Evolutionary conservation across 2,888 invertebrate species (phyloP).

Genomic region (Cantharis rustica): DNA sequence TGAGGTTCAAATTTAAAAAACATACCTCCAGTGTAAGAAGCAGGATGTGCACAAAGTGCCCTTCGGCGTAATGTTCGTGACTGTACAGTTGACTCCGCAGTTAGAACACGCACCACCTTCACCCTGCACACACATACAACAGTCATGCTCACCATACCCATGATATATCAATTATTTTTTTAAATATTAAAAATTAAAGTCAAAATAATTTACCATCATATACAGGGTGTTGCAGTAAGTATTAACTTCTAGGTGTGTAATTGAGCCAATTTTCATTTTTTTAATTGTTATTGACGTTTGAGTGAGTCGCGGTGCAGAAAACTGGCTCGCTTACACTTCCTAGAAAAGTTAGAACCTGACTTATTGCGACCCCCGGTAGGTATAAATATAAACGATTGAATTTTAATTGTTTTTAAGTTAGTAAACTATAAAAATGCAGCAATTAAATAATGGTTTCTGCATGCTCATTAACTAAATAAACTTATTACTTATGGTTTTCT

Average conservation of each 20-base stretch:
- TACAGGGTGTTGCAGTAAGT: neutral
- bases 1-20: conserved; percentile 38
- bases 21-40: conserved; percentile 85
- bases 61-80: conserved; percentile 74
- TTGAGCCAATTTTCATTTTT: no score
- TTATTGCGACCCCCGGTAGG: neutral
- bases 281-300: neutral
- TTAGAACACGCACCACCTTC: conserved; percentile 58
- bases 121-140: conserved; percentile 55
- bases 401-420: neutral
- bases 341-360: neutral
- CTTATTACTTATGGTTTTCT: neutral
- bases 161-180: conserved; percentile 8
- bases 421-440: neutral
- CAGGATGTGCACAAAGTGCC: conserved; percentile 83
- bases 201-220: neutral
- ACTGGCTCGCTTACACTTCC: neutral
- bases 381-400: neutral
- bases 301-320: neutral
- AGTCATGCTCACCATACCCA: conserved; percentile 50
- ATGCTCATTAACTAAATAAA: neutral
- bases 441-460: neutral
- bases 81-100: conserved; percentile 78
- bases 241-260: neutral
- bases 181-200: neutral